Evolutionary conservation across 2,888 invertebrate genomes (phyloP).

Genomic region (Cryptus armator): DNA sequence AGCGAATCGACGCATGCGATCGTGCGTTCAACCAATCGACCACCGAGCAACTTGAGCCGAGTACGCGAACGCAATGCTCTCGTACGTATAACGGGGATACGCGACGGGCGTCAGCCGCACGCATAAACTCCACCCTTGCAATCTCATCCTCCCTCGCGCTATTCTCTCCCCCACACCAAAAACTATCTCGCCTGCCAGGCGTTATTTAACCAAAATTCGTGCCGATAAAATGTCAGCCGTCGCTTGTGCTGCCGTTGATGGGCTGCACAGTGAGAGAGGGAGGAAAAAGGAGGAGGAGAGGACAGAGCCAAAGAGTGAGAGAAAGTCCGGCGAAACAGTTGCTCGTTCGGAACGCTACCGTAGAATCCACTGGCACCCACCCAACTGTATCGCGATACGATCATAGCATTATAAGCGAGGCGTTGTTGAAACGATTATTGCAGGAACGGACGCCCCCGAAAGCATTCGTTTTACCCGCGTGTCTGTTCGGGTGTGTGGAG

Average conservation of each 20-base stretch:
- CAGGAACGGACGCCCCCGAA: constrained; percentile 67
- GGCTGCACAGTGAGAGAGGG: not conserved
- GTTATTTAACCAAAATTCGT: constrained; percentile 78
- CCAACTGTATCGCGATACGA: constrained; percentile 82
- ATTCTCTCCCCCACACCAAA: constrained; percentile 30
- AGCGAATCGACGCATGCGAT: constrained; percentile 45
- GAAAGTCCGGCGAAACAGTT: constrained; percentile 52
- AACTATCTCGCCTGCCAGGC: constrained; percentile 61
- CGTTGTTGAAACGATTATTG: constrained; percentile 84
- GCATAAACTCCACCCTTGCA: constrained; percentile 48
- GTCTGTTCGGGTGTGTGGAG: constrained; percentile 6
- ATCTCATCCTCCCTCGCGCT: constrained; percentile 56
- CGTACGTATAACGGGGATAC: not conserved
- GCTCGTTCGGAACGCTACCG: constrained; percentile 60
- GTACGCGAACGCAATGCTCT: constrained; percentile 28
- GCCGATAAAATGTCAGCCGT: constrained; percentile 77
- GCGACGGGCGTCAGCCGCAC: constrained; percentile 1
- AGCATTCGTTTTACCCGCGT: constrained; percentile 42
- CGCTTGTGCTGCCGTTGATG: constrained; percentile 40
- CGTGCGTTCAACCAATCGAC: constrained; percentile 43
- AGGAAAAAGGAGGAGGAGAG: not conserved
- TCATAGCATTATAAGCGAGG: constrained; percentile 83
- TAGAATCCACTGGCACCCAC: constrained; percentile 74
- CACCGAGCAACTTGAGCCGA: constrained; percentile 36
- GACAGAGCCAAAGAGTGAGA: constrained; percentile 14